Percentiles rank a stretch among this genome's conserved stretches.
Conservation (phyloP, 2,888 invertebrate genomes). For the Pyrrhia umbra region DNA sequence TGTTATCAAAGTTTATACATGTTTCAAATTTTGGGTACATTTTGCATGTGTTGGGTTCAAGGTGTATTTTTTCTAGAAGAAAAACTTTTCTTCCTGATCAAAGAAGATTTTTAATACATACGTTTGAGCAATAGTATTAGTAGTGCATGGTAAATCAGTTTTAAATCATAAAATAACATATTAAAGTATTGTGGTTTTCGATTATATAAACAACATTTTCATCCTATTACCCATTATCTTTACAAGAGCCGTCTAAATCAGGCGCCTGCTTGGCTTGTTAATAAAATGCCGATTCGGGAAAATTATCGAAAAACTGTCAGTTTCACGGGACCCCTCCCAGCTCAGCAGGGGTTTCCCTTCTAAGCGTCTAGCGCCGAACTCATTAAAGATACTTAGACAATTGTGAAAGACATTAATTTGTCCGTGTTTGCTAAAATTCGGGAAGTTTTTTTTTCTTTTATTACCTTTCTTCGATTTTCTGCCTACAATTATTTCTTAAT, state of each 20-base stretch:
- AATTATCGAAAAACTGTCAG: slow-evolving; percentile 67
- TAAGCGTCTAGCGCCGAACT: slow-evolving; percentile 50
- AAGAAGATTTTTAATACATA: too few species aligned
- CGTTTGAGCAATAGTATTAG: too few species aligned
- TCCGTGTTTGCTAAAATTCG: slow-evolving; percentile 47
- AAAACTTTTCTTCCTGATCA: too few species aligned
- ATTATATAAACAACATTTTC: slow-evolving; percentile 32
- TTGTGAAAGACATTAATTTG: slow-evolving; percentile 60
- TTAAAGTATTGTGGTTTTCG: not conserved
- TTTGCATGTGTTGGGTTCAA: slow-evolving; percentile 13
- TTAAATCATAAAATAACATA: not conserved
- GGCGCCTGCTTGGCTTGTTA: slow-evolving; percentile 59
- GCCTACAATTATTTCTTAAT: not conserved
- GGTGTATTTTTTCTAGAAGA: not conserved
- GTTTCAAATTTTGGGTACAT: slow-evolving; percentile 23
- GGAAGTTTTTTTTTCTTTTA: slow-evolving; percentile 33
- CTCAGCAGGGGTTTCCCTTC: slow-evolving; percentile 60
- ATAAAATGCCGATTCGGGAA: slow-evolving; percentile 62
- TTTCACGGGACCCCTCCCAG: slow-evolving; percentile 49
- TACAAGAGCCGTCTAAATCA: slow-evolving; percentile 51
- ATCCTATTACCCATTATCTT: slow-evolving; percentile 50
- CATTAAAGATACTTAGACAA: slow-evolving; percentile 64
- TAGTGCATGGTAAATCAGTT: too few species aligned
- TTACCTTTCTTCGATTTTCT: slow-evolving; percentile 27
- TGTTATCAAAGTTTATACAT: slow-evolving; percentile 42